Percentiles rank a stretch among this genome's conserved stretches.
These are phyloP conservation scores for Teleogryllus occipitalis DNA, from an alignment of 1,140 invertebrate genomes.

Conservation along the genomic window DNA sequence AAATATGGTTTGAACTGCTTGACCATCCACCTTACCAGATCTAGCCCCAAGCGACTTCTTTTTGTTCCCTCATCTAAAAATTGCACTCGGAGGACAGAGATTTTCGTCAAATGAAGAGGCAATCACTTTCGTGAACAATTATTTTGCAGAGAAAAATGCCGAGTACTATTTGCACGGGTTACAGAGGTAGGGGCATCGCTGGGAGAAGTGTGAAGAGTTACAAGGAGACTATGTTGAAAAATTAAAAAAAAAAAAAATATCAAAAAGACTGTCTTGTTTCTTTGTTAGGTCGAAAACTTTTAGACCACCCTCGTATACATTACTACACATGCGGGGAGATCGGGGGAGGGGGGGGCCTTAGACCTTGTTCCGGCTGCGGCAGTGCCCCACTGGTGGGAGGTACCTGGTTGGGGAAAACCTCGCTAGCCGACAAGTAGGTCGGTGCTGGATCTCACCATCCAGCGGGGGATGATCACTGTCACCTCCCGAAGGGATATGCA, in stretches of 20 bases:
- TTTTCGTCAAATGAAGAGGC: conserved; percentile 7
- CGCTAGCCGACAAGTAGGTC: too few relatives aligned
- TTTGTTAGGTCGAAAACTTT: too few relatives aligned
- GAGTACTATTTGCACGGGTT: background rate
- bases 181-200: background rate
- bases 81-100: background rate
- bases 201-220: background rate
- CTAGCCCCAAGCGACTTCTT: conserved; percentile 38
- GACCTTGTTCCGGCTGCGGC: too few relatives aligned
- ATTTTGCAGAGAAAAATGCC: background rate
- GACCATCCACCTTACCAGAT: conserved; percentile 36
- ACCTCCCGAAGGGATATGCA: too few relatives aligned
- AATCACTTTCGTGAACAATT: background rate
- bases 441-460: too few relatives aligned
- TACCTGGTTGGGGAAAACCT: too few relatives aligned
- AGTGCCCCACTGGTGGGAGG: too few relatives aligned
- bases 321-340: too few relatives aligned
- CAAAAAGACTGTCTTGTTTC: background rate
- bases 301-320: too few relatives aligned
- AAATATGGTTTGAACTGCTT: conserved; percentile 35
- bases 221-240: conserved; percentile 8
- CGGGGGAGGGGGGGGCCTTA: too few relatives aligned
- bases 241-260: background rate
- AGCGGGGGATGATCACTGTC: too few relatives aligned
- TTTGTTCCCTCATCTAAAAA: conserved; percentile 27